Base-by-base conservation (phyloP, 2,888 invertebrate genomes). In the Mongoloraphidia duomilia region DNA sequence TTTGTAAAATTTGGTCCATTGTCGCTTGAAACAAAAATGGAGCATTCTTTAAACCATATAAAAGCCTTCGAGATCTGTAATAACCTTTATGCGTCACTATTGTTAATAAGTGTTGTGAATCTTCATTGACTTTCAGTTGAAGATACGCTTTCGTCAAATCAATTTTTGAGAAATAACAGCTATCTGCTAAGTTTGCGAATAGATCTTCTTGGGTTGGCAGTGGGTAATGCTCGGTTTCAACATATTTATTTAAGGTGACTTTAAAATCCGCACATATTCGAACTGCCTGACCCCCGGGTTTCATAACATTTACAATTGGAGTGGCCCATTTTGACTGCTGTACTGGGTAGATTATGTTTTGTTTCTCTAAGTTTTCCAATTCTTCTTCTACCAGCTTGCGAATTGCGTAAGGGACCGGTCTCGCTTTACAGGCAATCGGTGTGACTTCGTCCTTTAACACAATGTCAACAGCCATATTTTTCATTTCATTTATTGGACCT, bases 201-300 rank as follows among this genome's bases (percentile, higher is more conserved):
- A 60, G 47, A 39, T 60, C 55, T 34, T 56, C 52, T 2, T 55
- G 49, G 12, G 48, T 41, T 2, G 57, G 59, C 26, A 58, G 44
- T 11, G 54, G 53, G 44, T 58, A 49, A 39, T 46, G 46, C 40
- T 53, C 51, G 9, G 54, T 48, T 43, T 51, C 41, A 9, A 60
- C 43, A 40, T 38, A 42, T n/a, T n/a, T n/a, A n/a, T n/a, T n/a
- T n/a, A n/a, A n/a, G n/a, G n/a, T n/a, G n/a, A n/a, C n/a, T n/a
- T 56, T 58, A 47, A 53, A 60, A 52, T 65, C 61, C 1, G 60
- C 62, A 44, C 63, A 64, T 6, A 63, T 53, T n/a, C 63, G 46
- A 3, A 62, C 52, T 37, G 50, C 39, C 1, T n/a, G n/a, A n/a
- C 59, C 61, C 50, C 61, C 55, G 5, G 47, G 51, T 52, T 63